Evolutionary conservation across 2,888 invertebrate genomes (phyloP), one percentile per base, ranked within the genome.

Genomic region (Bombylius discolor): DNA sequence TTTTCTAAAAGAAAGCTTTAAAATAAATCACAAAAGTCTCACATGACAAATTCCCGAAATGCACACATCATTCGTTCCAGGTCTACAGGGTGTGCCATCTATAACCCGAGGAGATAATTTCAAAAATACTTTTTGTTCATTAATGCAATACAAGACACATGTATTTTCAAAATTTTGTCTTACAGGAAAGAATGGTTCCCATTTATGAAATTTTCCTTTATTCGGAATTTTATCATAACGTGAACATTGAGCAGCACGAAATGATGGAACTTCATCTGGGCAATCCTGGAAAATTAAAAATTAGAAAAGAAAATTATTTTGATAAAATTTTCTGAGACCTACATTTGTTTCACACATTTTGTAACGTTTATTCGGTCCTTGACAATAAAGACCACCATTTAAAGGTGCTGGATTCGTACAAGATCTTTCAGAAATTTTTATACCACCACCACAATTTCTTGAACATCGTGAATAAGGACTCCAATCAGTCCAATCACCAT

Each of bases 401-500:
- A 78, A 76, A 1, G 84, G 84, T 61, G 71, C 67, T 5, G 84
- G 84, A 65, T 81, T 81, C 64, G 81, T 77, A 67, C 84, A 85
- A 59, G 79, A 78, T 58, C 84, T 70, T 62, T 78, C 76, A 9
- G 79, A 73, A 49, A 73, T 69, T 12, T 77, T 72, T 13, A 83
- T 76, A 1, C 84, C 84, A 6, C 80, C 83, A 0, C 83, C 84
- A 67, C 84, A 85, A 13, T 77, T 78, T 47, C 83, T 72, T 1
- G 81, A 78, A 62, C 85, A 85, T 12, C 74, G 66, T 39, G 78
- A 74, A 79, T 80, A 83, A 1, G 69, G 62, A 5, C 77, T 76
- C 83, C 83, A 84, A 53, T 77, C 74, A 4, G 82, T 81, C 84
- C 85, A 84, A 60, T 81, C 80, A 1, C 84, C 84, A 63, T 83